Evolutionary conservation across 2,888 invertebrate species (phyloP).

Genomic region (Boloria selene): DNA sequence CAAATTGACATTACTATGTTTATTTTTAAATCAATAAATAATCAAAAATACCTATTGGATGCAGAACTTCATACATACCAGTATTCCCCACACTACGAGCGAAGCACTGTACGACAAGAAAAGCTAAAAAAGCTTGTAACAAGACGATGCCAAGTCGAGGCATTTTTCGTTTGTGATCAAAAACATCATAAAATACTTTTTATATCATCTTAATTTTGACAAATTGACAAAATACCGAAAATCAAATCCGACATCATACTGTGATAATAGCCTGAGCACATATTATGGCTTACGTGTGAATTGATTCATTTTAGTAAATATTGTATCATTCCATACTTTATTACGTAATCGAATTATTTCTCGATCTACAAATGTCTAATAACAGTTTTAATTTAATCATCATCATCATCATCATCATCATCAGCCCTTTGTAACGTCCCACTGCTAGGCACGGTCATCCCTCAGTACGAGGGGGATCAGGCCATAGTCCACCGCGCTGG

Average conservation of each 20-base stretch:
- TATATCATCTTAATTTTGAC: constrained; percentile 55
- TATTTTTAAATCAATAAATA: too few species aligned
- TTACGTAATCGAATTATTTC: constrained; percentile 14
- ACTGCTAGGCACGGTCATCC: too few species aligned
- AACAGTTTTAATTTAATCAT: too few species aligned
- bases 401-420: too few species aligned
- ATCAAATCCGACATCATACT: constrained; percentile 40
- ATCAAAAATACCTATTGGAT: neutral
- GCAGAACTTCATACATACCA: neutral
- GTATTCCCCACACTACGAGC: constrained; percentile 4
- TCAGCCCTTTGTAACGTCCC: too few species aligned
- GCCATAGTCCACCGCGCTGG: too few species aligned
- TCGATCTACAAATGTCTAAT: too few species aligned
- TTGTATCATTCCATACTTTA: constrained; percentile 17
- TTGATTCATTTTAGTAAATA: constrained; percentile 14
- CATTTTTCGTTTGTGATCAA: constrained; percentile 56
- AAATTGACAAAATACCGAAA: constrained; percentile 47
- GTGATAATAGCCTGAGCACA: constrained; percentile 50
- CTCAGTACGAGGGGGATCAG: too few species aligned
- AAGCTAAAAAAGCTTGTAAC: constrained; percentile 30
- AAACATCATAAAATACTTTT: constrained; percentile 51
- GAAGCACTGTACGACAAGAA: constrained; percentile 44
- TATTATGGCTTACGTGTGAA: constrained; percentile 14
- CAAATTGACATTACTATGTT: too few species aligned
- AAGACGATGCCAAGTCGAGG: constrained; percentile 55